phyloP scores from a whole-genome alignment of 2,113 vertebrate genomes.

The Apus apus region DNA sequence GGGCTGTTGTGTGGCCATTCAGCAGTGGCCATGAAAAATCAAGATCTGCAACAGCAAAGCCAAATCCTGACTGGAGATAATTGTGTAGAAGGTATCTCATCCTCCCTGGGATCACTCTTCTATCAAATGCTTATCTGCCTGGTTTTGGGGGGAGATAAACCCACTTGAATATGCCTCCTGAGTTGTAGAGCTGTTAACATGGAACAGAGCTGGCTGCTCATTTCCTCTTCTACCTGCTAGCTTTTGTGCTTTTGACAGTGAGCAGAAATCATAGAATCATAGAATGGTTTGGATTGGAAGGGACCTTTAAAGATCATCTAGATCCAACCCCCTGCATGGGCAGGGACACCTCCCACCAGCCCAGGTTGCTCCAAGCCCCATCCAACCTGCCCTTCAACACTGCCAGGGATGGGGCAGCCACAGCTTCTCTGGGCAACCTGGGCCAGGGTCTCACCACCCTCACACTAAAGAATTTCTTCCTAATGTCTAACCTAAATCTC shows the following conservation, averaged over 20 bases:
- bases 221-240: neutral
- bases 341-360: no score
- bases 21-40: constrained; percentile 17
- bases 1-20: neutral
- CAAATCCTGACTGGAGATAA: constrained; percentile 12
- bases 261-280: neutral
- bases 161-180: neutral
- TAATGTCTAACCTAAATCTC: no score
- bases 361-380: no score
- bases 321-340: no score
- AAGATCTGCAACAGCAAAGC: neutral
- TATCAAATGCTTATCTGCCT: constrained; percentile 16
- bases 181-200: constrained; percentile 8
- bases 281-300: no score
- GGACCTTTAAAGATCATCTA: no score
- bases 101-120: constrained; percentile 37
- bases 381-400: no score
- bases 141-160: neutral
- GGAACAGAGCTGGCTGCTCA: neutral
- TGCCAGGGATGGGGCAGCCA: no score
- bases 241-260: neutral
- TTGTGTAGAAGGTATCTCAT: constrained; percentile 40
- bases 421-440: no score
- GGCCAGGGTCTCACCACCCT: no score
- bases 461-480: no score